Evolutionary conservation across 92 coral and sea anemone species (phyloP).

Genomic region (Phymanthus crucifer): DNA sequence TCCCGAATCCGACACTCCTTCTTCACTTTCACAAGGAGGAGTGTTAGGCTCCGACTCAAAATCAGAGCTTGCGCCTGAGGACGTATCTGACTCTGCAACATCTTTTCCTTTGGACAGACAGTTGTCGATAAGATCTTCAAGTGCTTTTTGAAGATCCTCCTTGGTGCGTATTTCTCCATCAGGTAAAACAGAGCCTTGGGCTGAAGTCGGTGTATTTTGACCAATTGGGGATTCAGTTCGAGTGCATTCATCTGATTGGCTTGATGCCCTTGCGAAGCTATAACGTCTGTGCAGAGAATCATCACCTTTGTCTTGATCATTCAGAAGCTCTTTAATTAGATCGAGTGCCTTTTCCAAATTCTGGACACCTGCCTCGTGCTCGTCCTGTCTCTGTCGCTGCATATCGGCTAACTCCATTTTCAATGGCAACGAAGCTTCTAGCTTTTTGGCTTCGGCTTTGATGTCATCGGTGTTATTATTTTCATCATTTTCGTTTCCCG

Average conservation of each 20-base stretch:
- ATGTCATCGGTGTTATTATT: slow-evolving; percentile 40
- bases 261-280: slow-evolving; percentile 12
- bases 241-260: not conserved
- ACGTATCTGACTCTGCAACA: slow-evolving; percentile 55
- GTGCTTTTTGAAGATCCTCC: slow-evolving; percentile 62
- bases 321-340: slow-evolving; percentile 55
- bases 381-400: slow-evolving; percentile 74
- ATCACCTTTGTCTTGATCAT: slow-evolving; percentile 4
- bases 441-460: slow-evolving; percentile 50
- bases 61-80: slow-evolving; percentile 85
- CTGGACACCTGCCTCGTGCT: slow-evolving; percentile 63
- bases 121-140: slow-evolving; percentile 51
- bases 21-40: slow-evolving; percentile 36
- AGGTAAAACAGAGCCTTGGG: not conserved
- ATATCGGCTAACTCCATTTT: slow-evolving; percentile 74
- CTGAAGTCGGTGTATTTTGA: not conserved
- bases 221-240: not conserved
- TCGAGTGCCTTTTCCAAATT: slow-evolving; percentile 71
- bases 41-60: slow-evolving; percentile 56
- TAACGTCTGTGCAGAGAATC: slow-evolving; percentile 6
- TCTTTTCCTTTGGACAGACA: slow-evolving; percentile 42
- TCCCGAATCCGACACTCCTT: slow-evolving; percentile 53
- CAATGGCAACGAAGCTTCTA: slow-evolving; percentile 65
- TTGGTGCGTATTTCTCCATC: slow-evolving; percentile 56
- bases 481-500: slow-evolving; percentile 20